Evolutionary conservation across 2,888 invertebrate species (phyloP).

Genomic region (Palloptera scutellata): DNA sequence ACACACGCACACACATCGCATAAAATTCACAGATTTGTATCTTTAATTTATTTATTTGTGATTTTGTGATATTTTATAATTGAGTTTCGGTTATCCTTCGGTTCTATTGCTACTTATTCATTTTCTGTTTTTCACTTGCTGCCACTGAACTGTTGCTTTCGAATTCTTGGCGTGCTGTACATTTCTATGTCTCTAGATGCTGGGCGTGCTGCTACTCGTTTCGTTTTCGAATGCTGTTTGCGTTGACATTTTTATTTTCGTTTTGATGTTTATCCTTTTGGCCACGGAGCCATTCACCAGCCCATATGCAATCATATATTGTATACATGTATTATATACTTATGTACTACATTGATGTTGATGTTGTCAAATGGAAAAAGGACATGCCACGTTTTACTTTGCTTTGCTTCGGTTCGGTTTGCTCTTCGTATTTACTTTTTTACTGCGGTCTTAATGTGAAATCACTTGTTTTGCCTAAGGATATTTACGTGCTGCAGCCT

Average conservation of each 20-base stretch:
- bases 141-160: not conserved
- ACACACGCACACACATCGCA: not conserved
- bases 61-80: constrained; percentile 36
- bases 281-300: not conserved
- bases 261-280: not conserved
- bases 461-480: too few relatives aligned
- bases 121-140: not conserved
- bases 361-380: too few relatives aligned
- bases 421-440: too few relatives aligned
- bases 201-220: not conserved
- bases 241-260: constrained; percentile 23
- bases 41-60: constrained; percentile 35
- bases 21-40: constrained; percentile 29
- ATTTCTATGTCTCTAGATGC: not conserved
- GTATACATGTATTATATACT: too few relatives aligned
- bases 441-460: too few relatives aligned
- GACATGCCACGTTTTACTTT: too few relatives aligned
- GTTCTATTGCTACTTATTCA: constrained; percentile 5
- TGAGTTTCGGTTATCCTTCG: constrained; percentile 31
- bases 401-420: too few relatives aligned
- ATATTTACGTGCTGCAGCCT: too few relatives aligned
- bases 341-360: too few relatives aligned
- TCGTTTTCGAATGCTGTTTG: not conserved
- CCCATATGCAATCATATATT: too few relatives aligned
- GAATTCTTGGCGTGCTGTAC: not conserved